Percentiles rank a stretch among this genome's conserved stretches.
Conservation (phyloP, 2,113 vertebrate species). For the Electrona antarctica region DNA sequence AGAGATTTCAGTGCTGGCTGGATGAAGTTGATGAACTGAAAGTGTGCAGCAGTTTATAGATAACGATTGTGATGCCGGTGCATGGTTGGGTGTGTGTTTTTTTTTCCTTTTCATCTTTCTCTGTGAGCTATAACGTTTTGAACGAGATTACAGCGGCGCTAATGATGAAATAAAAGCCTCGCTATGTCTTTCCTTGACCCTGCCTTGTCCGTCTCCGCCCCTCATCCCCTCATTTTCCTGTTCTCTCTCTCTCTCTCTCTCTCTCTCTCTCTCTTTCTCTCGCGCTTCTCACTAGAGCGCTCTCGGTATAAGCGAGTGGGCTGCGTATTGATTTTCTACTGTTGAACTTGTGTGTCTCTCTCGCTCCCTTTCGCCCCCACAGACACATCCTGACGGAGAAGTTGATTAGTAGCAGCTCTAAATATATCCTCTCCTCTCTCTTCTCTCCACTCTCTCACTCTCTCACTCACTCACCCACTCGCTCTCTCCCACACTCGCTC, state of each 20-base stretch:
- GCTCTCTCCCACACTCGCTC: slow-evolving; percentile 56
- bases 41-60: slow-evolving; percentile 9
- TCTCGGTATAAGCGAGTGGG: slow-evolving; percentile 66
- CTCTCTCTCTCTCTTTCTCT: slow-evolving; percentile 23
- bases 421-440: slow-evolving; percentile 73
- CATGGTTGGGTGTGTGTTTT: not conserved
- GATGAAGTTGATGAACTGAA: not conserved
- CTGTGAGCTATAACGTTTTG: no score
- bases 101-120: not conserved
- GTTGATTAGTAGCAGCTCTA: slow-evolving; percentile 79
- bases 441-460: slow-evolving; percentile 35
- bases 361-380: slow-evolving; percentile 62
- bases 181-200: not conserved
- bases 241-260: slow-evolving; percentile 25
- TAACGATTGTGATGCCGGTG: not conserved
- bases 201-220: slow-evolving; percentile 13
- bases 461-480: not conserved
- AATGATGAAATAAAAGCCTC: slow-evolving; percentile 21
- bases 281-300: slow-evolving; percentile 18
- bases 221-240: slow-evolving; percentile 22
- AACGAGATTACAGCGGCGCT: not conserved
- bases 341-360: slow-evolving; percentile 63
- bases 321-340: slow-evolving; percentile 72
- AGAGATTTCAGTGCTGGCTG: not conserved
- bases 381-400: slow-evolving; percentile 73